Conservation (phyloP, 2,797 vertebrate species). For the Salmo trutta region DNA sequence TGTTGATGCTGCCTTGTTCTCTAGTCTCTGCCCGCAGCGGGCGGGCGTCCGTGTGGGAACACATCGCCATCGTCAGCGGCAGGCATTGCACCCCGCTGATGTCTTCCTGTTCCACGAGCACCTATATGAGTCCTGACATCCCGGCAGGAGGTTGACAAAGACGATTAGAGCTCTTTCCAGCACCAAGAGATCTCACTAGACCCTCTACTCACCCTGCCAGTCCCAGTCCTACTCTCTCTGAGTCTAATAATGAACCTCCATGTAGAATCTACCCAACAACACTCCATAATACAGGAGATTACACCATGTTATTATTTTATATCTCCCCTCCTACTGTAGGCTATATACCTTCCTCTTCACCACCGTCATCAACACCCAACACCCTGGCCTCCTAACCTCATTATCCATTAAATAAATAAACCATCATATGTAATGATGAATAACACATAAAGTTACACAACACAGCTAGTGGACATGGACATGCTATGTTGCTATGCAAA, state of each 20-base stretch:
- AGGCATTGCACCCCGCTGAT: slow-evolving; percentile 41
- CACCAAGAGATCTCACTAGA: slow-evolving; percentile 48
- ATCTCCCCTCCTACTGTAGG: slow-evolving; percentile 28
- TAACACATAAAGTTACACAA: background rate
- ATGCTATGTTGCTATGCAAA: background rate
- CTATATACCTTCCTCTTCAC: slow-evolving; percentile 52
- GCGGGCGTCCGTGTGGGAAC: slow-evolving; percentile 38
- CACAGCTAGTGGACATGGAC: background rate
- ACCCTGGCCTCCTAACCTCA: background rate
- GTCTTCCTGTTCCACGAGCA: slow-evolving; percentile 54
- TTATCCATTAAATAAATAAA: background rate
- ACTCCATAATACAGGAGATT: slow-evolving; percentile 50
- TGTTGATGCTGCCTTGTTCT: background rate
- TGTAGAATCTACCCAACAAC: slow-evolving; percentile 51
- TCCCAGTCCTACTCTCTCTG: slow-evolving; percentile 24
- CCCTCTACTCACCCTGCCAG: slow-evolving; percentile 28
- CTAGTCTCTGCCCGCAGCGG: slow-evolving; percentile 4
- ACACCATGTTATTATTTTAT: background rate
- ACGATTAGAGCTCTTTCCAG: slow-evolving; percentile 67
- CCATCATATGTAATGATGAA: background rate
- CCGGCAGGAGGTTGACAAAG: slow-evolving; percentile 78
- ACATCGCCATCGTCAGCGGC: slow-evolving; percentile 36
- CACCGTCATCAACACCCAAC: background rate
- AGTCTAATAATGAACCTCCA: slow-evolving; percentile 57
- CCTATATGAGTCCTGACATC: slow-evolving; percentile 76